Base-by-base conservation (phyloP, 2,797 vertebrate genomes). In the Macroramphosus scolopax region DNA sequence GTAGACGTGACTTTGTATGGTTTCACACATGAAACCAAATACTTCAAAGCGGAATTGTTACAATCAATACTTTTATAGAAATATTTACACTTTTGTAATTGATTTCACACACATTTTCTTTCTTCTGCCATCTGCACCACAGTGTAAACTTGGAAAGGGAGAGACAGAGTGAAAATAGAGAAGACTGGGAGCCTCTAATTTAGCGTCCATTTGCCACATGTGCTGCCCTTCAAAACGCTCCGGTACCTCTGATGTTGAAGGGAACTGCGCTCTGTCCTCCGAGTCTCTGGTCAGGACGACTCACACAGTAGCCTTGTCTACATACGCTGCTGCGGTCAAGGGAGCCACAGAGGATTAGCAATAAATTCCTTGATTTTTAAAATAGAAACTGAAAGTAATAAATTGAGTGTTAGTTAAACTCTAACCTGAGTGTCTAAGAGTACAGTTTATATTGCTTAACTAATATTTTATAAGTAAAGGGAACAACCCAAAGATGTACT, bases 121-220 rank as follows among this genome's bases (percentile, higher is more conserved):
- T 51, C 60, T 41, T 32, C 59, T 68, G 66, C 46, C 68, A 81
- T 84, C 77, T 84, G 76, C 62, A 59, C 68, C 56, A 25, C 51
- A 57, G 49, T 29, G 37, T 53, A 54, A 63, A 71, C 55, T 55
- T 54, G 45, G 43, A 43, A 24, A 14, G 47, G 29, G 26, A 71
- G 68, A 58, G 63, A 73, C n/a, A n/a, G n/a, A 78, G 78, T 85
- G 69, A 83, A 89, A 90, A 89, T 78, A 85, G 83, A 85, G 81
- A 76, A 61, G 77, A 55, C 66, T 33, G 28, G 17, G 37, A 78
- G 62, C 72, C 88, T 87, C 77, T 90, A 89, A 89, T 89, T 89
- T 88, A 72, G 76, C 85, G 78, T 77, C 84, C 80, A 83, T 88
- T 78, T 79, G 83, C 87, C 85, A 89, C 80, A 89, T 87, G 84